Percentiles rank a stretch among this genome's conserved stretches.
Conservation (phyloP, 2,888 invertebrate genomes). For the Dascillus cervinus region DNA sequence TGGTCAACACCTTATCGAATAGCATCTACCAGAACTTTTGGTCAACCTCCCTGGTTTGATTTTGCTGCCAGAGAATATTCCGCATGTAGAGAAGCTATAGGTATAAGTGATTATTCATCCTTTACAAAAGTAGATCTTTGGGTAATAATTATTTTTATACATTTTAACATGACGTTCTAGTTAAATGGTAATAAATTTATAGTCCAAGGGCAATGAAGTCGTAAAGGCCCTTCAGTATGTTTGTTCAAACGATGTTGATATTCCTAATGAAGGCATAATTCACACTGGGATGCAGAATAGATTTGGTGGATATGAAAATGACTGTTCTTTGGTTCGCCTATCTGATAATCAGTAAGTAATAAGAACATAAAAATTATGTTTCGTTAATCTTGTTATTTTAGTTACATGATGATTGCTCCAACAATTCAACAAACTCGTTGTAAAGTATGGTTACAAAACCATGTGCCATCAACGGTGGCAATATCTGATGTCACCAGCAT, state of each 20-base stretch:
- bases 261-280: conserved; percentile 85
- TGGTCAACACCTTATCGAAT: conserved; percentile 56
- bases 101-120: conserved; percentile 92
- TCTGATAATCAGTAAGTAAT: conserved; percentile 73
- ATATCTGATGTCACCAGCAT: conserved; percentile 91
- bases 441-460: conserved; percentile 80
- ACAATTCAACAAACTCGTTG: conserved; percentile 95
- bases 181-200: too few species aligned
- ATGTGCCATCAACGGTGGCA: conserved; percentile 71
- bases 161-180: too few species aligned
- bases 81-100: conserved; percentile 87
- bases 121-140: conserved; percentile 94
- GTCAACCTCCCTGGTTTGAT: conserved; percentile 91
- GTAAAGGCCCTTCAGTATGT: conserved; percentile 84
- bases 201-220: conserved; percentile 83
- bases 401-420: conserved; percentile 97
- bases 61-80: conserved; percentile 82
- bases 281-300: conserved; percentile 98
- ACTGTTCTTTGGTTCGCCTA: conserved; percentile 88
- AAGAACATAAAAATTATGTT: not conserved
- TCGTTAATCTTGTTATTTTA: conserved; percentile 39
- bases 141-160: too few species aligned
- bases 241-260: conserved; percentile 94
- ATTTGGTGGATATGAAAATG: conserved; percentile 94
- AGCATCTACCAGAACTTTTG: conserved; percentile 76